phyloP scores from a whole-genome alignment of 1,140 invertebrate genomes.

The Diachasmimorpha longicaudata region DNA sequence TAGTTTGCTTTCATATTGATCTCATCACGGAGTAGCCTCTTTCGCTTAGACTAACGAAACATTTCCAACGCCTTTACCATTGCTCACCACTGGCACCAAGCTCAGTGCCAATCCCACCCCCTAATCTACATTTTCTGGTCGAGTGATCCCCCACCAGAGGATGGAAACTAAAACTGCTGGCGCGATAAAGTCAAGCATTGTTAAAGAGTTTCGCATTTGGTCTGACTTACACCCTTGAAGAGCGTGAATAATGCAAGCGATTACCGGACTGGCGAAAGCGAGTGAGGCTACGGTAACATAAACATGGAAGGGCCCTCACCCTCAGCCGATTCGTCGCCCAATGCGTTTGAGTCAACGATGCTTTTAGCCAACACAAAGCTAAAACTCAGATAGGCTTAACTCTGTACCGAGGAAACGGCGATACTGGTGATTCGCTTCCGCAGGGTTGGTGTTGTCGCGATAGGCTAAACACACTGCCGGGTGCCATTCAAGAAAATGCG shows the following conservation, averaged over 20 bases:
- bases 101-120: too few species aligned
- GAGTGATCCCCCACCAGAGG: neutral
- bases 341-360: neutral
- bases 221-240: slow-evolving; percentile 29
- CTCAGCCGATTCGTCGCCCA: neutral
- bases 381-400: slow-evolving; percentile 21
- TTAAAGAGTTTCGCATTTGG: slow-evolving; percentile 21
- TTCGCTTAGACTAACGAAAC: neutral
- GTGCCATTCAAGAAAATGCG: slow-evolving; percentile 15
- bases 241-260: slow-evolving; percentile 35
- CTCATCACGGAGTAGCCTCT: too few species aligned
- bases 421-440: slow-evolving; percentile 16
- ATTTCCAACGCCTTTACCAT: neutral
- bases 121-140: too few species aligned
- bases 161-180: slow-evolving; percentile 1
- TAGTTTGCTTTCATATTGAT: too few species aligned
- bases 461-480: slow-evolving; percentile 13
- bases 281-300: slow-evolving; percentile 12
- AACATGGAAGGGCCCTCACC: slow-evolving; percentile 3
- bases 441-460: neutral
- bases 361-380: slow-evolving; percentile 8
- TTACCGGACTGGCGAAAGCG: slow-evolving; percentile 26
- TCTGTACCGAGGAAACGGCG: slow-evolving; percentile 18
- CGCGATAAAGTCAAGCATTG: slow-evolving; percentile 30
- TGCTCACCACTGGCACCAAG: too few species aligned